Evolutionary conservation across 2,797 vertebrate species (phyloP).

Genomic region (Silurus aristotelis): DNA sequence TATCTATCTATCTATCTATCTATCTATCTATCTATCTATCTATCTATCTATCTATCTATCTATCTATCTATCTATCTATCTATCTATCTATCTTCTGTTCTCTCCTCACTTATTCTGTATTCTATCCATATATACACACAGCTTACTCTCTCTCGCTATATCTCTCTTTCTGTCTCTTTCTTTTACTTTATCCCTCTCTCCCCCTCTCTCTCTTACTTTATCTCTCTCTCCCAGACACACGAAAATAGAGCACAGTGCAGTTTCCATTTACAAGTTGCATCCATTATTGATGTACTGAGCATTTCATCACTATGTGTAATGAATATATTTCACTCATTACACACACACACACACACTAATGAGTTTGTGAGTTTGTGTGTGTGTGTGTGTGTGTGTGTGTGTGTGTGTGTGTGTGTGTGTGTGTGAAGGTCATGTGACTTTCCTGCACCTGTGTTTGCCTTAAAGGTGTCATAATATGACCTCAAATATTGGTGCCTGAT

Average conservation of each 20-base stretch:
- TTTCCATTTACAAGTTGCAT: constrained; percentile 11
- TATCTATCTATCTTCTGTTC: neutral
- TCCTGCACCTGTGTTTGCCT: constrained; percentile 34
- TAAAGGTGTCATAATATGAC: constrained; percentile 13
- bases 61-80: neutral
- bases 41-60: neutral
- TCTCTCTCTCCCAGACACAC: neutral
- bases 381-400: neutral
- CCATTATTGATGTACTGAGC: constrained; percentile 12
- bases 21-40: neutral
- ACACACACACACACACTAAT: constrained; percentile 5
- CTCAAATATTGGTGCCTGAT: constrained; percentile 30
- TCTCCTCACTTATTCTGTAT: neutral
- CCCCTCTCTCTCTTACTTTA: neutral
- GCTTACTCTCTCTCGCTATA: neutral
- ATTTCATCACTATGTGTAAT: constrained; percentile 22
- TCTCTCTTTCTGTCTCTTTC: neutral
- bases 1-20: neutral
- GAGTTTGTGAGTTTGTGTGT: neutral
- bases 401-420: neutral
- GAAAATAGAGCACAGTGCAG: neutral
- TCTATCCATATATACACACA: neutral
- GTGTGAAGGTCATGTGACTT: constrained; percentile 6
- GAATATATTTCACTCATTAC: constrained; percentile 11
- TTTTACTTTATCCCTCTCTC: neutral